Evolutionary conservation across 2,113 vertebrate species (phyloP), one percentile per base, ranked within the genome.

Genomic region (Sterrhoptilus dennistouni): DNA sequence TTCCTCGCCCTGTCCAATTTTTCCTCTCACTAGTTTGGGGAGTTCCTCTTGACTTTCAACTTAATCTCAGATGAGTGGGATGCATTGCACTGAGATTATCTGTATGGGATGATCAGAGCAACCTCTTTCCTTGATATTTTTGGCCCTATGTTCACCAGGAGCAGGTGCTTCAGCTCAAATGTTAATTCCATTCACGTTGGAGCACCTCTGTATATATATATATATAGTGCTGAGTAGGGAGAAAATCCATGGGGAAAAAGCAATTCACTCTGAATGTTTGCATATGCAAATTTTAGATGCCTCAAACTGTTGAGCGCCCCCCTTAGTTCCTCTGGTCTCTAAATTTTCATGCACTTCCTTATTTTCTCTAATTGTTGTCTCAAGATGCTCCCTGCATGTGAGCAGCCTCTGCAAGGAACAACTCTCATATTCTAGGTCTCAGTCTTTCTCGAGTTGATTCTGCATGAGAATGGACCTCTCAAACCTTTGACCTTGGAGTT

Each of bases 351-450:
- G 96, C 92, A 96, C 86, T 88, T 95, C 47, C 36, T 89, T 49
- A 81, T 83, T 96, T 94, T 89, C 88, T 44, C 1, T 86, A 60
- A 57, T 83, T 87, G 92, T 94, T 96, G 93, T 97, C 92, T 96
- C 85, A 57, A 49, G 93, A 97, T 96, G 95, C 92, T 96, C 95
- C 95, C 93, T 97, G 96, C 93, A 96, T 96, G 95, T 93, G 89
- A 90, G 36, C 92, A 81, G 95, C 88, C 95, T 92, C 93, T 94
- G 96, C 96, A 92, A 97, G 92, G 96, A 97, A 97, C 96, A 97
- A 93, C 90, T 96, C 95, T 95, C 93, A 96, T 96, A 94, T 97
- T 97, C 96, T 97, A 97, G 96, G 88, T 83, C 69, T 95, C 90
- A 77, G 7, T 95, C 88, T 90, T 86, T 81, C 68, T 90, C 88